Conservation (phyloP, 2,888 invertebrate species). For the Drosophila conformis region DNA sequence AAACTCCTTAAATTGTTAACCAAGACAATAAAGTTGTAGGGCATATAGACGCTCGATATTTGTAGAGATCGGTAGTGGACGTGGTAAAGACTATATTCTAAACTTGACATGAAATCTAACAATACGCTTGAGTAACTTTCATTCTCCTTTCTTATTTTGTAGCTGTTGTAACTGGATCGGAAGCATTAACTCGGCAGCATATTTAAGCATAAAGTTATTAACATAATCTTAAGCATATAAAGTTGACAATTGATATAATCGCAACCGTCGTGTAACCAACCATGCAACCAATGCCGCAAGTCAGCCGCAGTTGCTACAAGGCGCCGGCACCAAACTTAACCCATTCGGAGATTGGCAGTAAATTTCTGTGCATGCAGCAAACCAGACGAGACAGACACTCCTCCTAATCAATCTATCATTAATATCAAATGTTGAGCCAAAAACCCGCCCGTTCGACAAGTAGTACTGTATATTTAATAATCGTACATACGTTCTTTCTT, state of each 20-base stretch:
- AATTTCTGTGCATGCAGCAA: slow-evolving; percentile 33
- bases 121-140: neutral
- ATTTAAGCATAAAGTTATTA: slow-evolving; percentile 72
- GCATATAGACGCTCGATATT: neutral
- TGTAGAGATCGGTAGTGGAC: neutral
- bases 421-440: slow-evolving; percentile 15
- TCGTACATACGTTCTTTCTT: slow-evolving; percentile 41
- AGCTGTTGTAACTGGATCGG: slow-evolving; percentile 29
- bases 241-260: slow-evolving; percentile 70
- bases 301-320: slow-evolving; percentile 21
- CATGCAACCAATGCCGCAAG: slow-evolving; percentile 38
- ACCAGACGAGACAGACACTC: slow-evolving; percentile 6
- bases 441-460: slow-evolving; percentile 33
- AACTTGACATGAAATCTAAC: neutral
- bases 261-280: slow-evolving; percentile 51
- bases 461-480: slow-evolving; percentile 50
- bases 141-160: neutral
- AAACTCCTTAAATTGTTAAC: neutral
- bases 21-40: neutral
- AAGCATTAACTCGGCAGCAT: slow-evolving; percentile 37
- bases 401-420: slow-evolving; percentile 25
- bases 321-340: slow-evolving; percentile 30
- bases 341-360: slow-evolving; percentile 60
- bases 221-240: slow-evolving; percentile 63
- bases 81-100: neutral